Conservation (phyloP, 1,140 invertebrate genomes). For the Trichonephila clavipes region DNA sequence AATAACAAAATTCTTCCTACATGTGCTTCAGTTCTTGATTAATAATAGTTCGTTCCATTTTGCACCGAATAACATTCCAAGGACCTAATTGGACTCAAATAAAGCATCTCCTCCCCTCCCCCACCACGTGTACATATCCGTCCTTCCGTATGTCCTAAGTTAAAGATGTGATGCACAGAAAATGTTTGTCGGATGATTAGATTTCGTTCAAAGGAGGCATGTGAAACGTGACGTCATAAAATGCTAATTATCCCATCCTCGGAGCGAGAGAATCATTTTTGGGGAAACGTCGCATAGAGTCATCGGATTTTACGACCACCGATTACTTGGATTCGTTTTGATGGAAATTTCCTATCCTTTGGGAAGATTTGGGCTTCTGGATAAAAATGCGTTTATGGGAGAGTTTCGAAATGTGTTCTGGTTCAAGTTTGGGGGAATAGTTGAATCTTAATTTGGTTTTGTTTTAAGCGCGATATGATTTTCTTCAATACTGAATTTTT, state of each 20-base stretch:
- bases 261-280: conserved; percentile 15
- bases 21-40: conserved; percentile 21
- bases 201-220: conserved; percentile 21
- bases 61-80: conserved; percentile 26
- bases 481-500: no score
- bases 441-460: no score
- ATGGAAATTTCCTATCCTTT: neutral
- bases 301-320: conserved; percentile 46
- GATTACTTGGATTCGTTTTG: conserved; percentile 36
- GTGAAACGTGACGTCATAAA: conserved; percentile 61
- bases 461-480: no score
- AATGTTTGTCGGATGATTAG: conserved; percentile 61
- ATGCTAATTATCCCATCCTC: conserved; percentile 54
- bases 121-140: neutral
- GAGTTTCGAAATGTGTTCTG: no score
- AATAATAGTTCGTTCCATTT: conserved; percentile 36
- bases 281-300: neutral
- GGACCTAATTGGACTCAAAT: conserved; percentile 42
- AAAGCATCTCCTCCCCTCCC: neutral
- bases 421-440: no score
- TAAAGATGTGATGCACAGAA: neutral
- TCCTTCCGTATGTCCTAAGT: no score
- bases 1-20: conserved; percentile 25
- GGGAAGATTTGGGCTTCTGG: neutral
- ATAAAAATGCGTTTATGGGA: no score